Base-by-base conservation (phyloP, 1,140 invertebrate species). In the Metopolophium dirhodum region DNA sequence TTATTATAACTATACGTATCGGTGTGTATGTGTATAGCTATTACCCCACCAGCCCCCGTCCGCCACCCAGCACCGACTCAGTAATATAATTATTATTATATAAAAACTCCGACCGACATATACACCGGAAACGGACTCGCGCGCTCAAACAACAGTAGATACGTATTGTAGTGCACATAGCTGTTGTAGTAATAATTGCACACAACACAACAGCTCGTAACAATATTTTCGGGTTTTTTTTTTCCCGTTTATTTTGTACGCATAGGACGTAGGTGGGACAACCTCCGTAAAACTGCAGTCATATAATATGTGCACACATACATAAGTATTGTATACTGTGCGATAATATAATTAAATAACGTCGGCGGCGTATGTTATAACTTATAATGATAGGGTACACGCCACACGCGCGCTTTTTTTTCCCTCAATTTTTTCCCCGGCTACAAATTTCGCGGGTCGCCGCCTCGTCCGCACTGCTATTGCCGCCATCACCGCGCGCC, bases 91-190 rank as follows among this genome's bases (percentile, higher is more conserved):
- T 82, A 37, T 22, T 83, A 83, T 37, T 83, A 83, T 37, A 41
- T 23, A 88, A 88, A 49, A 88, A 54, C 18, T 51, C 14, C 30
- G 47, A 88, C 30, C 47, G 30, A 35, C 47, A 45, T 51, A 30
- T n/a, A 54, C n/a, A 89, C 87, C 88, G 88, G 88, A 89, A 89
- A 89, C 51, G 51, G 22, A 89, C 88, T 89, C 51, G 49, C 87
- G n/a, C 7, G 49, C 85, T 45, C 83, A 23, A 51, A 54, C 86
- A 87, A 47, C 45, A n/a, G 45, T 87, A 20, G 47, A 83, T 37
- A 23, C 82, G n/a, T 23, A 83, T 45, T 26, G 37, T 26, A 41
- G 41, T 86, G 23, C 37, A 11, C 83, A 26, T 54, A 51, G 47
- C 26, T 4, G 26, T 49, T 20, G 85, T 49, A 20, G 45, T n/a